These are phyloP conservation scores for Dicyrtomina minuta DNA, from an alignment of 2,888 invertebrate genomes.

Conservation along the genomic window DNA sequence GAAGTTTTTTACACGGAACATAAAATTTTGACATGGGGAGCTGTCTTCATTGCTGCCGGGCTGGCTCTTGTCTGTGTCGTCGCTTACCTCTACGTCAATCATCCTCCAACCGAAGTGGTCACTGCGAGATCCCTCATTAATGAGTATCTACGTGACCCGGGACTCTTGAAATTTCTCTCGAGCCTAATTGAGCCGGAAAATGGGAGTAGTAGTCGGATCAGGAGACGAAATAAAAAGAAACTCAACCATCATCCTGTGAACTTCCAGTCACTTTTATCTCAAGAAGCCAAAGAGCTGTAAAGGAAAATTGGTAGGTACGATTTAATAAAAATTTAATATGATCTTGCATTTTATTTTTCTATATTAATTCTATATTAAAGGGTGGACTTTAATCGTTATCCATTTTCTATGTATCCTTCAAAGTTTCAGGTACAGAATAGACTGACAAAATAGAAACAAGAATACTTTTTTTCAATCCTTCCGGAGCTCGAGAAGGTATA, in stretches of 20 bases:
- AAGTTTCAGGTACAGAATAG: constrained; percentile 27
- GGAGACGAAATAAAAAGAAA: not conserved
- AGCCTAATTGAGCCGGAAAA: constrained; percentile 23
- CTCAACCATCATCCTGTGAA: too few relatives aligned
- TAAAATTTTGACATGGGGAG: constrained; percentile 51
- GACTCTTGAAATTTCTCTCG: constrained; percentile 41
- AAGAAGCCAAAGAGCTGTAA: constrained; percentile 24
- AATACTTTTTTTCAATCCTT: not conserved
- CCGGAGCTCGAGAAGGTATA: not conserved
- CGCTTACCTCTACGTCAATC: constrained; percentile 48
- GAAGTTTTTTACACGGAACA: constrained; percentile 51
- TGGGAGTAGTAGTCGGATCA: not conserved
- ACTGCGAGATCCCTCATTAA: constrained; percentile 41
- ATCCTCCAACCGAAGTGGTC: constrained; percentile 53
- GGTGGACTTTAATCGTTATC: too few relatives aligned
- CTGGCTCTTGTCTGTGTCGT: constrained; percentile 42
- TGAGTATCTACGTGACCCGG: constrained; percentile 41
- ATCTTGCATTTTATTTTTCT: too few relatives aligned
- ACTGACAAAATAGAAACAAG: constrained; percentile 8
- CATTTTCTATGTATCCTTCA: constrained; percentile 1
- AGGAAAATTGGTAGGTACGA: not conserved
- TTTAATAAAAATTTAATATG: not conserved
- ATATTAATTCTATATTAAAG: too few relatives aligned
- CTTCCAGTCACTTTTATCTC: too few relatives aligned
- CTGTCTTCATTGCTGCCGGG: constrained; percentile 10